Evolutionary conservation across 2,888 invertebrate genomes (phyloP), one percentile per base, ranked within the genome.

Genomic region (Harpagoxenus sublaevis): DNA sequence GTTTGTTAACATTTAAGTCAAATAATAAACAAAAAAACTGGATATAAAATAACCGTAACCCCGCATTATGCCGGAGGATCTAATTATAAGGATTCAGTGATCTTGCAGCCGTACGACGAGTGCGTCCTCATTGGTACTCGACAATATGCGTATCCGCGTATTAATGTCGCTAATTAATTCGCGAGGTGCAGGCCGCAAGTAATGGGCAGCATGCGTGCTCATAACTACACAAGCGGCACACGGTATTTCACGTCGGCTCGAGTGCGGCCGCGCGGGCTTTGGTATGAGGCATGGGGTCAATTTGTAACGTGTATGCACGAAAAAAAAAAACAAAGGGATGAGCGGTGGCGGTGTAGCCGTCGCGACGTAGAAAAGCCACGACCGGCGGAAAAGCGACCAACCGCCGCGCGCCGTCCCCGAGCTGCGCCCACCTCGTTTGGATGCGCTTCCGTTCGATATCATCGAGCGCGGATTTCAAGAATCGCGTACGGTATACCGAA

Each of bases 151-250:
- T 89, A 88, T 87, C 89, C 87, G 88, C 81, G 89, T 89, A 89
- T 92, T 92, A 93, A 93, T 92, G 92, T 88, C 89, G 86, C 86
- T 89, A 89, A 89, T 89, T 89, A 89, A 89, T 88, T 87, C 88
- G 91, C 90, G 10, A 92, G 92, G 92, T 90, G 91, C 90, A 89
- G 90, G 91, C 93, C 93, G 87, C 94, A 92, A 93, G 91, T 93
- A 93, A 94, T 93, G 94, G 91, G 90, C 86, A 85, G 77, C 90
- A 68, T 70, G 73, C 35, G 57, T 55, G 84, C 87, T 86, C 84
- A 81, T 68, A 74, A 87, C 88, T 84, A 87, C 83, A 84, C 84
- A 83, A 83, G 79, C 51, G 60, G 77, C 85, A 28, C 45, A 9
- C 86, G 88, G 87, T 92, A 92, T 92, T 92, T 93, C 86, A 93